Percentiles rank a stretch among this genome's conserved stretches.
Evolutionary conservation across 2,797 vertebrate species (phyloP).

Genomic region (Helostoma temminkii): DNA sequence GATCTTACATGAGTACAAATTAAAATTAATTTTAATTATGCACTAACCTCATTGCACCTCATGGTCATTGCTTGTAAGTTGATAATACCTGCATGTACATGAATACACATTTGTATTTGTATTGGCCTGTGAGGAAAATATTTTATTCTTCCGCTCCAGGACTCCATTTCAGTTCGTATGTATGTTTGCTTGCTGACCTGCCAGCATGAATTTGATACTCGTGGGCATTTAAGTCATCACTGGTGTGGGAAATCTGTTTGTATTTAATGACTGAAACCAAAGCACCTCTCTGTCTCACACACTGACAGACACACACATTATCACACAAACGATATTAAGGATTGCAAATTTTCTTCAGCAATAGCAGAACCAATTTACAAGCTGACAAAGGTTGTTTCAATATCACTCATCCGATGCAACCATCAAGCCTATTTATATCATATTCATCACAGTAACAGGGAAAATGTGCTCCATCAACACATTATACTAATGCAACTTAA

Average conservation of each 20-base stretch:
- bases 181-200: not conserved
- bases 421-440: slow-evolving; percentile 37
- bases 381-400: slow-evolving; percentile 28
- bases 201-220: slow-evolving; percentile 13
- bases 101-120: not conserved
- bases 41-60: not conserved
- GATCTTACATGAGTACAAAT: slow-evolving; percentile 9
- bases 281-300: not conserved
- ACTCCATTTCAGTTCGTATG: slow-evolving; percentile 1
- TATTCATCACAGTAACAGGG: slow-evolving; percentile 23
- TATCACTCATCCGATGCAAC: slow-evolving; percentile 14
- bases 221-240: not conserved
- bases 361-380: slow-evolving; percentile 47
- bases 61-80: not conserved
- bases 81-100: not conserved
- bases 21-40: not conserved
- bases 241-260: not conserved
- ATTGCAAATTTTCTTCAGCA: slow-evolving; percentile 10
- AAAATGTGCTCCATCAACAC: not conserved
- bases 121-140: slow-evolving; percentile 1
- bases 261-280: slow-evolving; percentile 15
- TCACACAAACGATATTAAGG: not conserved
- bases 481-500: slow-evolving; percentile 19
- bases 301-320: not conserved
- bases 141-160: slow-evolving; percentile 14